phyloP scores from a whole-genome alignment of 2,113 vertebrate genomes.

The Ciconia boyciana region DNA sequence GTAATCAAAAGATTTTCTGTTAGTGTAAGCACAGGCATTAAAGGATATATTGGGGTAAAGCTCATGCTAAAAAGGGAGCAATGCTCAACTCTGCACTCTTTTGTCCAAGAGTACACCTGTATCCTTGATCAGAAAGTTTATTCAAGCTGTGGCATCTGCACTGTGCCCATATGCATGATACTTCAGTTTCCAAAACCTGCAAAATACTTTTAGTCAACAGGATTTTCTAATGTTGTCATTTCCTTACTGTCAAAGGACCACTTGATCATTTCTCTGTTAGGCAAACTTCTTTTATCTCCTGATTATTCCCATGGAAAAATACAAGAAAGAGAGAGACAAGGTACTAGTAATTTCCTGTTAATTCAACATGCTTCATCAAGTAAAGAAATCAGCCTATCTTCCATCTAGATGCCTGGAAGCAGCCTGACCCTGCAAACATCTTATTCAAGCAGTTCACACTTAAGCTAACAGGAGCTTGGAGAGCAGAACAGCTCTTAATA shows the following conservation, averaged over 20 bases:
- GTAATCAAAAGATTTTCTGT: slow-evolving; percentile 32
- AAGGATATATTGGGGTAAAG: background rate
- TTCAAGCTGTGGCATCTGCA: background rate
- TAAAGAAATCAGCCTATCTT: background rate
- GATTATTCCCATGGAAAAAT: background rate
- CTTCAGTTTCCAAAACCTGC: background rate
- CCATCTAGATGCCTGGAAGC: background rate
- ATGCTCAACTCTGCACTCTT: background rate
- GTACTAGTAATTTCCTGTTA: background rate
- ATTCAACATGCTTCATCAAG: background rate
- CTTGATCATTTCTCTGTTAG: background rate
- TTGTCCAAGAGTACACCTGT: background rate
- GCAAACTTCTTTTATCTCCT: background rate
- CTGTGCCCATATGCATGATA: background rate
- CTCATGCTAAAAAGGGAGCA: background rate
- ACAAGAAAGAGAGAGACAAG: background rate
- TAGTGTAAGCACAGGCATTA: background rate
- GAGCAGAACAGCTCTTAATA: background rate
- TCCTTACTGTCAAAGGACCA: background rate
- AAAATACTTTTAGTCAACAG: background rate
- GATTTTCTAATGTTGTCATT: background rate
- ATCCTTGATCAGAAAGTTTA: background rate
- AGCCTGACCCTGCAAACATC: background rate
- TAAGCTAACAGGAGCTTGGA: background rate
- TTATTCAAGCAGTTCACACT: background rate